phyloP scores from a whole-genome alignment of 30 jellyfish, hydroid and myxozoan genomes.

The Aurelia aurita region DNA sequence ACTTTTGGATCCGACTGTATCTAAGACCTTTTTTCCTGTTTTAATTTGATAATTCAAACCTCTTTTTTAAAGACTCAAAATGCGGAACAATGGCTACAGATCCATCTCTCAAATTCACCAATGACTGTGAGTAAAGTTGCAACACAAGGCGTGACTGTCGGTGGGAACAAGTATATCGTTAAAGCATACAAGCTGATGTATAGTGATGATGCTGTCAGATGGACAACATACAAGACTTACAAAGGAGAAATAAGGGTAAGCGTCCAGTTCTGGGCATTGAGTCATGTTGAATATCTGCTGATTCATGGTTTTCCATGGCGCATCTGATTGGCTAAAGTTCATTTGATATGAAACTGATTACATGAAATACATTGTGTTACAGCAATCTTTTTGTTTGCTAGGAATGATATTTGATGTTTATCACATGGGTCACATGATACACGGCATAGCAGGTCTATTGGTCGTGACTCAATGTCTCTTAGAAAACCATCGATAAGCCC shows the following conservation, averaged over 20 bases:
- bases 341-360: too few relatives aligned
- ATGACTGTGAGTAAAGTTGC: slow-evolving; percentile 68
- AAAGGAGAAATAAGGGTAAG: slow-evolving; percentile 83
- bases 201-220: slow-evolving; percentile 85
- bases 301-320: too few relatives aligned
- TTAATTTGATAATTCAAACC: background rate
- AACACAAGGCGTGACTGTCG: slow-evolving; percentile 71
- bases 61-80: slow-evolving; percentile 52
- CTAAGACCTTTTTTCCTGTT: background rate
- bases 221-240: slow-evolving; percentile 74
- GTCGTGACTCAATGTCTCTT: too few relatives aligned
- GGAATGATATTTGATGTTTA: too few relatives aligned
- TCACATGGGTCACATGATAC: too few relatives aligned
- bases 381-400: too few relatives aligned
- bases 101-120: slow-evolving; percentile 61
- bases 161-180: slow-evolving; percentile 43
- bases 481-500: too few relatives aligned
- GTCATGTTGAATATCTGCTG: too few relatives aligned
- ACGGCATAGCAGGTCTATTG: too few relatives aligned
- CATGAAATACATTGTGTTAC: too few relatives aligned
- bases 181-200: slow-evolving; percentile 65
- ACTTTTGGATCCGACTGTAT: background rate
- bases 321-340: too few relatives aligned
- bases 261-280: background rate
- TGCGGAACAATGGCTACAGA: slow-evolving; percentile 92